Percentiles rank a stretch among this genome's conserved stretches.
These are phyloP conservation scores for Drosophila peninsularis DNA, from an alignment of 2,888 invertebrate species.

Conservation along the genomic window DNA sequence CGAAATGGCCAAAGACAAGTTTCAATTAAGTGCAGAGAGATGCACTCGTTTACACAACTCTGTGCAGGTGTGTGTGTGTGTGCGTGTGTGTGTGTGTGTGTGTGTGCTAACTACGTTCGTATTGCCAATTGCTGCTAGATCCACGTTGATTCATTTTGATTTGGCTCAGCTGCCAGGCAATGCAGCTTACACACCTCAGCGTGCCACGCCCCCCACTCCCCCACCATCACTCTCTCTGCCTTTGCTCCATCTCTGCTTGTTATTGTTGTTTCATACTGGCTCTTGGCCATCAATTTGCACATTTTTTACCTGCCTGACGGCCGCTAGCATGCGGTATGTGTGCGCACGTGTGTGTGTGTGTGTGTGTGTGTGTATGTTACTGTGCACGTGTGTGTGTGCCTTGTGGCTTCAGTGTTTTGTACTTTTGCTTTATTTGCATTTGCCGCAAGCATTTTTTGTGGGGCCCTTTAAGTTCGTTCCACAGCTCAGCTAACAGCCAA, in stretches of 20 bases:
- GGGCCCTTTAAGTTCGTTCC: slow-evolving; percentile 9
- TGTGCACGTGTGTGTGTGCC: slow-evolving; percentile 10
- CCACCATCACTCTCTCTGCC: background rate
- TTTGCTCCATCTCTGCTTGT: background rate
- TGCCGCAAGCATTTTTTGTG: slow-evolving; percentile 51
- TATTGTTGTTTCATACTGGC: slow-evolving; percentile 20
- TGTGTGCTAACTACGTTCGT: slow-evolving; percentile 12
- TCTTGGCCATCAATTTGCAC: slow-evolving; percentile 54
- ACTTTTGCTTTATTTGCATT: slow-evolving; percentile 50
- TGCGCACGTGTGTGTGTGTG: background rate
- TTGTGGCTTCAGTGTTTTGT: slow-evolving; percentile 34
- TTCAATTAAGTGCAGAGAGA: slow-evolving; percentile 37
- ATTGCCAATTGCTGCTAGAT: slow-evolving; percentile 36
- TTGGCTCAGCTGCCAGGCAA: slow-evolving; percentile 19
- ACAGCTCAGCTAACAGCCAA: background rate
- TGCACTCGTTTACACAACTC: background rate
- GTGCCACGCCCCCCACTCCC: background rate
- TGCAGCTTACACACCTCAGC: slow-evolving; percentile 2
- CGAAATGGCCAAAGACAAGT: slow-evolving; percentile 29
- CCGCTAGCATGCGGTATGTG: background rate
- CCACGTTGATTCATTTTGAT: slow-evolving; percentile 39
- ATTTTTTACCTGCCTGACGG: slow-evolving; percentile 39
- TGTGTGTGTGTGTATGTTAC: slow-evolving; percentile 11
- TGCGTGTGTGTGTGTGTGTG: background rate
- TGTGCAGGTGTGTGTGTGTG: background rate